Percentiles rank a stretch among this genome's conserved stretches.
These are phyloP conservation scores for Eciton burchellii DNA, from an alignment of 1,140 invertebrate genomes.

Conservation along the genomic window DNA sequence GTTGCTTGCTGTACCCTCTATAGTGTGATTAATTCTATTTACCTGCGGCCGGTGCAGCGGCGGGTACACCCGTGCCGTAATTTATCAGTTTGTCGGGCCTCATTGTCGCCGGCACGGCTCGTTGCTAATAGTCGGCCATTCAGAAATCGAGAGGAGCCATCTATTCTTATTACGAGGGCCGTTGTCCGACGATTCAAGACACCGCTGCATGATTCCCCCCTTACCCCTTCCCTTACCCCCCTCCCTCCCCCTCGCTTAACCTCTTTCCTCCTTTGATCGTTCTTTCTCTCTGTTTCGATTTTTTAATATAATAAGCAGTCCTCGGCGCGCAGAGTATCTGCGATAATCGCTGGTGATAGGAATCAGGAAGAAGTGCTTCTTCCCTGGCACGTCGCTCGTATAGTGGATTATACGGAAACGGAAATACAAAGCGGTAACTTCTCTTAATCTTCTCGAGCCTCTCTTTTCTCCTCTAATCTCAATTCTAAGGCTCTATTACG, in stretches of 20 bases:
- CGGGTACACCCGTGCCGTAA: constrained; percentile 74
- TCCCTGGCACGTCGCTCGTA: neutral
- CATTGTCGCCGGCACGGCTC: constrained; percentile 74
- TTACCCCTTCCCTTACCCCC: neutral
- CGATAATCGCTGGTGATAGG: constrained; percentile 1
- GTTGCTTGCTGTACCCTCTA: constrained; percentile 65
- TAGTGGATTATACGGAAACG: neutral
- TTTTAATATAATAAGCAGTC: constrained; percentile 46
- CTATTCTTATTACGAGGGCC: constrained; percentile 75
- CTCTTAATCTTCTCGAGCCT: neutral
- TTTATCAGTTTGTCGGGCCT: constrained; percentile 77
- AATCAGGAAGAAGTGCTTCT: neutral
- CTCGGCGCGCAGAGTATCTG: neutral
- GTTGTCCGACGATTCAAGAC: constrained; percentile 72
- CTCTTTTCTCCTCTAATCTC: too few species aligned
- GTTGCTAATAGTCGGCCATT: constrained; percentile 76
- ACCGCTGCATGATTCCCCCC: constrained; percentile 43
- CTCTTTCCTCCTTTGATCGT: neutral
- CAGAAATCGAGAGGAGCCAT: constrained; percentile 74
- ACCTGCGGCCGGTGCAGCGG: constrained; percentile 75
- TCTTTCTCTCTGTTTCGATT: neutral
- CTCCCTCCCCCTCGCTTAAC: neutral
- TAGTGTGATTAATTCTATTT: constrained; percentile 79
- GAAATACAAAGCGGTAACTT: constrained; percentile 4
- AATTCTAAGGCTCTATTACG: too few species aligned